phyloP scores from a whole-genome alignment of 1,140 invertebrate genomes.

The Drosophila kikkawai region DNA sequence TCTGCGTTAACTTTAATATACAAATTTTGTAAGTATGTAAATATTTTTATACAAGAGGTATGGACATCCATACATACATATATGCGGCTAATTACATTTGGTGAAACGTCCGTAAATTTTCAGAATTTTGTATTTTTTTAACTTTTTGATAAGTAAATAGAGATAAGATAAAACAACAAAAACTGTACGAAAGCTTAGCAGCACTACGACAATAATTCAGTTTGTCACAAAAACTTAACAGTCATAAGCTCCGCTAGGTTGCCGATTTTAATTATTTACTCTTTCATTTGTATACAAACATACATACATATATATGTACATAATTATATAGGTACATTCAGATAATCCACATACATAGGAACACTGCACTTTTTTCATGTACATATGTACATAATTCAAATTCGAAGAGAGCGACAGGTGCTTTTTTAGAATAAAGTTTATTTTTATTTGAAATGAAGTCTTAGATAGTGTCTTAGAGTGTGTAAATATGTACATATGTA shows the following conservation, averaged over 20 bases:
- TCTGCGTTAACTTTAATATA: too few species aligned
- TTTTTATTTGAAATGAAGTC: constrained; percentile 7
- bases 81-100: background rate
- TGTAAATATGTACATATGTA: background rate
- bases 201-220: too few species aligned
- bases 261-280: too few species aligned
- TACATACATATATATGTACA: too few species aligned
- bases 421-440: background rate
- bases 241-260: background rate
- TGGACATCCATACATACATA: background rate
- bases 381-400: background rate
- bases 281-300: too few species aligned
- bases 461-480: background rate
- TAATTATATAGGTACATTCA: background rate
- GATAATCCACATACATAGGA: background rate
- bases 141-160: background rate
- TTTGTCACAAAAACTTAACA: background rate
- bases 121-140: too few species aligned
- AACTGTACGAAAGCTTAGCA: too few species aligned
- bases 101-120: too few species aligned
- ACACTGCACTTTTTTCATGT: too few species aligned
- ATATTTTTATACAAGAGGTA: too few species aligned
- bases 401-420: constrained; percentile 24
- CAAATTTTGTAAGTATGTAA: too few species aligned
- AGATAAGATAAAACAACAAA: background rate